Percentiles rank a stretch among this genome's conserved stretches.
Evolutionary conservation across 2,113 vertebrate genomes (phyloP).

Genomic region (Bos indicus): DNA sequence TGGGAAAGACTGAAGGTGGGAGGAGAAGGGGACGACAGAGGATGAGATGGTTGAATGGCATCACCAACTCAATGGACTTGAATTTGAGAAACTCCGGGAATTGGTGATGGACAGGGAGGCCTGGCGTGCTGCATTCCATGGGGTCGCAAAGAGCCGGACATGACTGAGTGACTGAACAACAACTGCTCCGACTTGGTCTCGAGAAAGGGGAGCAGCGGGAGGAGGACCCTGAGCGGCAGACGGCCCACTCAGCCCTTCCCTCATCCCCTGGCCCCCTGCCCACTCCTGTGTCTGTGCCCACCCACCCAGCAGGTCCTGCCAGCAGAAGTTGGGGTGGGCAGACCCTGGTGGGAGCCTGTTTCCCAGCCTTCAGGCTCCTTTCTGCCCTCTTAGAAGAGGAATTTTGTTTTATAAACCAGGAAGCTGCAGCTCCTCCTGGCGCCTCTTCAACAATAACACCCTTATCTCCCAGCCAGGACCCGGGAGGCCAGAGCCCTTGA

Average conservation of each 20-base stretch:
- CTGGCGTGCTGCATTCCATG: accelerated
- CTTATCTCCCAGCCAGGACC: not conserved
- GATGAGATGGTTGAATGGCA: not conserved
- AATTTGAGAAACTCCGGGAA: not conserved
- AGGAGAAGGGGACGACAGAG: not conserved
- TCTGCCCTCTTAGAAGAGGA: not conserved
- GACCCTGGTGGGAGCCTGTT: not conserved
- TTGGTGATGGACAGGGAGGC: not conserved
- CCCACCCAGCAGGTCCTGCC: not conserved
- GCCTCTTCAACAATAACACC: not conserved
- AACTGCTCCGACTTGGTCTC: not conserved
- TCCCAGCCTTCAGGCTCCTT: not conserved
- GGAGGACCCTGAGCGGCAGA: not conserved
- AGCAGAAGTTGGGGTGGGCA: not conserved
- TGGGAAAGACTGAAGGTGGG: not conserved
- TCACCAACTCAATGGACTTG: not conserved
- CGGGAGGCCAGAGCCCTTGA: not conserved
- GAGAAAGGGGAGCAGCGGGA: accelerated
- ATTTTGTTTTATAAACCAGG: conserved; percentile 22
- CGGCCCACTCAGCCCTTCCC: accelerated
- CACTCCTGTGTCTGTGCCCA: accelerated
- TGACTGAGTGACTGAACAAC: accelerated
- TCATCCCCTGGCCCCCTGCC: accelerated
- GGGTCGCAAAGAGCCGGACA: not conserved
- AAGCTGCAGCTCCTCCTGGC: not conserved